phyloP scores from a whole-genome alignment of 2,113 vertebrate species.

The Nyctereutes procyonoides region DNA sequence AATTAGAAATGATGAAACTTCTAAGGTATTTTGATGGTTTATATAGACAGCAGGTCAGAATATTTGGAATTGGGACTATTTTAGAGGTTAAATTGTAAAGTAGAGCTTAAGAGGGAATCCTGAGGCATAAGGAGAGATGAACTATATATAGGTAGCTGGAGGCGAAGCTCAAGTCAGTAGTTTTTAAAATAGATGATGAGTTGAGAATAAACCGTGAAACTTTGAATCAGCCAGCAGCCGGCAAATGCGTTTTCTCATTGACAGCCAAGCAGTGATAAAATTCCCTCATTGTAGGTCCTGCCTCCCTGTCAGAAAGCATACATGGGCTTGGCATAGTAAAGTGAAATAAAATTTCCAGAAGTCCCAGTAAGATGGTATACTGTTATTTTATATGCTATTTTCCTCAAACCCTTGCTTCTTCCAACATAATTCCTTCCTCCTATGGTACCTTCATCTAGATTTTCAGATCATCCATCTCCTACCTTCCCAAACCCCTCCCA shows the following conservation, averaged over 20 bases:
- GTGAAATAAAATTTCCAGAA: slow-evolving; percentile 48
- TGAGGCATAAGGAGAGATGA: slow-evolving; percentile 38
- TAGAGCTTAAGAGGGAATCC: neutral
- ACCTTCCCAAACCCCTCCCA: too few relatives aligned
- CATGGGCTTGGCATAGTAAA: slow-evolving; percentile 17
- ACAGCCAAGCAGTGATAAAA: slow-evolving; percentile 4
- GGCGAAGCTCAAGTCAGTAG: slow-evolving; percentile 19
- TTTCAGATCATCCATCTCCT: neutral
- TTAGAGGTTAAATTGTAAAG: slow-evolving; percentile 38
- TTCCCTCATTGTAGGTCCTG: neutral
- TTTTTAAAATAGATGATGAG: slow-evolving; percentile 68
- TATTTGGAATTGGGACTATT: slow-evolving; percentile 9
- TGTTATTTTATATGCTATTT: slow-evolving; percentile 18
- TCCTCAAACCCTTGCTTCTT: neutral
- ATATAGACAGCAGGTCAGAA: neutral
- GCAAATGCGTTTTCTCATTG: slow-evolving; percentile 60
- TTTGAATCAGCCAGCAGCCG: slow-evolving; percentile 44
- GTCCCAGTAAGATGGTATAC: neutral
- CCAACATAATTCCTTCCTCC: neutral
- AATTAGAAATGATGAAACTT: neutral
- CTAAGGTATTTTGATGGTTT: slow-evolving; percentile 15
- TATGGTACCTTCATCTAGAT: neutral
- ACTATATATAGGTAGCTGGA: slow-evolving; percentile 4
- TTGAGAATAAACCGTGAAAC: slow-evolving; percentile 67
- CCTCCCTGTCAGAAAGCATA: neutral